Conservation (phyloP, 2,888 invertebrate genomes). For the Trissoscelio sp. region DNA sequence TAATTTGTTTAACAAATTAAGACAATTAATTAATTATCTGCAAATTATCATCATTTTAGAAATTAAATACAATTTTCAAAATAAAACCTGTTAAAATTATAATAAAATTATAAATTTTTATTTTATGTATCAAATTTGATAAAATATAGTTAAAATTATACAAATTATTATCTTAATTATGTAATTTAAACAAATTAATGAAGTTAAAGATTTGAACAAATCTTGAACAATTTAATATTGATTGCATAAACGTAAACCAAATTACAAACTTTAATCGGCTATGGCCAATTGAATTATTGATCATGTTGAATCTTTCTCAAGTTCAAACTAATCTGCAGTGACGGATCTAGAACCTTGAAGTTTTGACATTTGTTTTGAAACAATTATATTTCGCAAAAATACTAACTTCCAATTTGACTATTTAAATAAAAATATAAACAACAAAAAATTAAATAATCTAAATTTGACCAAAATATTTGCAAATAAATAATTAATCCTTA, state of each 20-base stretch:
- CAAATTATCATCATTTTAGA: too few species aligned
- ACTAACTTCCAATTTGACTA: background rate
- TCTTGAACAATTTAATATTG: background rate
- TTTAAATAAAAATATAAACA: too few species aligned
- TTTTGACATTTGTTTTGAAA: background rate
- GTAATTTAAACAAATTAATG: background rate
- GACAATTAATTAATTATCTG: too few species aligned
- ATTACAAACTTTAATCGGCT: slow-evolving; percentile 6
- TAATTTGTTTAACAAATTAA: slow-evolving; percentile 9
- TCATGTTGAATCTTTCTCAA: slow-evolving; percentile 3
- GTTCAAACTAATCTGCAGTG: slow-evolving; percentile 3
- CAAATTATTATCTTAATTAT: background rate
- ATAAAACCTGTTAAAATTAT: too few species aligned
- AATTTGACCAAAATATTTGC: too few species aligned
- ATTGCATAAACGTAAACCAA: slow-evolving; percentile 1
- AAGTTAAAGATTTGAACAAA: background rate
- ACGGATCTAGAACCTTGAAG: background rate
- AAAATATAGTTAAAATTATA: too few species aligned
- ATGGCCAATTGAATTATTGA: slow-evolving; percentile 8
- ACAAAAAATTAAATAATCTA: too few species aligned
- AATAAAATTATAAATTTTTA: too few species aligned
- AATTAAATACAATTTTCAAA: too few species aligned
- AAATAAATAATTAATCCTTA: too few species aligned
- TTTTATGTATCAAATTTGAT: too few species aligned
- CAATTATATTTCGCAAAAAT: background rate